A percentile compares a stretch with the other conserved stretches of the same genome.
phyloP scores from a whole-genome alignment of 2,888 invertebrate genomes.

The Busseola fusca region DNA sequence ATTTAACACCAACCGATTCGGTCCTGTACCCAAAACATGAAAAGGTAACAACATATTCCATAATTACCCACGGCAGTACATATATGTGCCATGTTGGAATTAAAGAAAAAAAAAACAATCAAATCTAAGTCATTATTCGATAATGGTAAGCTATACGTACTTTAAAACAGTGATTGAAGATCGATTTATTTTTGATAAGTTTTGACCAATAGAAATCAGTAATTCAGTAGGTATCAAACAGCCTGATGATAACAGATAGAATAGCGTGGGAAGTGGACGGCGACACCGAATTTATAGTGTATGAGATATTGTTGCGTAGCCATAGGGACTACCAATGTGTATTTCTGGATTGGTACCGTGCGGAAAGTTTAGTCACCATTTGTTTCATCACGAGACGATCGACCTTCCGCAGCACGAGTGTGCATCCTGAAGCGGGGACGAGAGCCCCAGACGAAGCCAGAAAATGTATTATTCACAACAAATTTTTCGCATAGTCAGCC shows the following conservation, averaged over 20 bases:
- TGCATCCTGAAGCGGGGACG: conserved; percentile 61
- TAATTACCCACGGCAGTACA: neutral
- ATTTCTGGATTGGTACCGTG: conserved; percentile 89
- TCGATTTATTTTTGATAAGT: conserved; percentile 30
- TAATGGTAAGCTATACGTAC: neutral
- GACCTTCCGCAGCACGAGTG: conserved; percentile 79
- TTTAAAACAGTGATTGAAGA: conserved; percentile 29
- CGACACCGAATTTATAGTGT: conserved; percentile 68
- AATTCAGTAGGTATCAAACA: conserved; percentile 42
- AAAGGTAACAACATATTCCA: conserved; percentile 13
- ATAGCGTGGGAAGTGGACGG: conserved; percentile 62
- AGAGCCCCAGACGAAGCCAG: conserved; percentile 55
- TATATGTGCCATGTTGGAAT: neutral
- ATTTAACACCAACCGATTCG: conserved; percentile 26
- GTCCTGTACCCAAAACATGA: conserved; percentile 15
- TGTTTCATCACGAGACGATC: conserved; percentile 74
- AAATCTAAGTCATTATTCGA: conserved; percentile 13
- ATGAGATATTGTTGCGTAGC: conserved; percentile 65
- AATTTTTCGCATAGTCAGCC: conserved; percentile 34
- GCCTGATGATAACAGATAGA: conserved; percentile 54
- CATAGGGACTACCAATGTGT: conserved; percentile 78
- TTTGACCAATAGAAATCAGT: conserved; percentile 35
- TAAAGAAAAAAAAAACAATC: conserved; percentile 6
- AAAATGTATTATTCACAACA: conserved; percentile 48
- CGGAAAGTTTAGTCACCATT: conserved; percentile 86